Evolutionary conservation across 2,888 invertebrate genomes (phyloP).

Genomic region (Clanis bilineata): DNA sequence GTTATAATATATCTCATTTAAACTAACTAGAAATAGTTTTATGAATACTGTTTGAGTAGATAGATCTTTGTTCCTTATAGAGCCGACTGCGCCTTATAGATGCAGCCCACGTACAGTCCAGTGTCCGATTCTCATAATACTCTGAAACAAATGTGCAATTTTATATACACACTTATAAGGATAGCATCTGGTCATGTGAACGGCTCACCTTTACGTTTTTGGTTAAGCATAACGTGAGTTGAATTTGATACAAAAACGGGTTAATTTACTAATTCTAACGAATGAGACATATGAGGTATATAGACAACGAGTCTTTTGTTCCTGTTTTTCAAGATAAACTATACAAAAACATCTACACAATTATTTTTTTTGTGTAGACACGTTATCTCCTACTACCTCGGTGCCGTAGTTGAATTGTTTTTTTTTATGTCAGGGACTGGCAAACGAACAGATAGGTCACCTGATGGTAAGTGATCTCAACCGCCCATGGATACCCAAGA

Average conservation of each 20-base stretch:
- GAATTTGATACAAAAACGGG: not conserved
- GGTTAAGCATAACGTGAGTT: constrained; percentile 1
- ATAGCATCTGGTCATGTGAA: not conserved
- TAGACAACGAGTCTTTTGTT: no score
- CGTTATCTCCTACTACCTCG: no score
- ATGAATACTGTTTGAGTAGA: constrained; percentile 78
- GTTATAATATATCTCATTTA: constrained; percentile 46
- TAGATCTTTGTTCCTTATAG: constrained; percentile 75
- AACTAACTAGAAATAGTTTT: constrained; percentile 69
- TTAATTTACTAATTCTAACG: not conserved
- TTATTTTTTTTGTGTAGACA: no score
- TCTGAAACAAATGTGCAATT: constrained; percentile 43
- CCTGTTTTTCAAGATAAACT: no score
- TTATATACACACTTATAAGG: constrained; percentile 11
- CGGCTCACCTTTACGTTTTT: constrained; percentile 4
- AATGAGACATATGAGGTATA: no score
- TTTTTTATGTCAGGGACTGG: no score
- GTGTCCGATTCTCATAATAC: constrained; percentile 61
- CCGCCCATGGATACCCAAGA: no score
- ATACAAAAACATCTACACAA: no score
- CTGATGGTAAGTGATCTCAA: no score
- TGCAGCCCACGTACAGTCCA: constrained; percentile 52
- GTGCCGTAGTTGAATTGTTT: no score
- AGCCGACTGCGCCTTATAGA: constrained; percentile 59
- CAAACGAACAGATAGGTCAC: no score